These are phyloP conservation scores for Tetragnatha versicolor DNA, from an alignment of 1,140 invertebrate genomes.

Conservation along the genomic window DNA sequence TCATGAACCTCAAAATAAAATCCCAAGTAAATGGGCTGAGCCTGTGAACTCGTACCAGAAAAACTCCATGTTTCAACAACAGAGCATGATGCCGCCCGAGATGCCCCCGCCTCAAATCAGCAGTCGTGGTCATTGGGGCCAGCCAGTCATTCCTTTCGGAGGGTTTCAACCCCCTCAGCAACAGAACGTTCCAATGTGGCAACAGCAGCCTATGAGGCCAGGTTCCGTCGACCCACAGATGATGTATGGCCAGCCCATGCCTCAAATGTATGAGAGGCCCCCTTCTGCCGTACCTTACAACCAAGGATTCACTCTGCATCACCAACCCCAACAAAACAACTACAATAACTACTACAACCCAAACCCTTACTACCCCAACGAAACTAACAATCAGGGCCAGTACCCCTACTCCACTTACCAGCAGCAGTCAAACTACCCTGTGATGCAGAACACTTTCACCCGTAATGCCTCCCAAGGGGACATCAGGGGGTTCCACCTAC, in stretches of 20 bases:
- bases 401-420: conserved; percentile 15
- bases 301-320: conserved; percentile 49
- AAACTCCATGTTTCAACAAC: conserved; percentile 40
- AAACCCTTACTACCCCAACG: conserved; percentile 39
- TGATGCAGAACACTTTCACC: conserved; percentile 46
- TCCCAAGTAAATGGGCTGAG: conserved; percentile 39
- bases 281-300: conserved; percentile 36
- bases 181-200: conserved; percentile 40
- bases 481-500: conserved; percentile 31
- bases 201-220: conserved; percentile 38
- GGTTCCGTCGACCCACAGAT: conserved; percentile 48
- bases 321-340: conserved; percentile 15
- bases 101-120: conserved; percentile 35
- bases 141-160: conserved; percentile 54
- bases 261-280: conserved; percentile 38
- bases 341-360: conserved; percentile 20
- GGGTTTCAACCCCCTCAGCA: conserved; percentile 25
- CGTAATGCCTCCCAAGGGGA: conserved; percentile 13
- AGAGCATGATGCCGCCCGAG: conserved; percentile 33
- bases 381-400: conserved; percentile 53
- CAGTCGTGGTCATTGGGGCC: conserved; percentile 56
- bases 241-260: conserved; percentile 38
- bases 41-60: conserved; percentile 32
- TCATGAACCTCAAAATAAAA: conserved; percentile 62
- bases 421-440: conserved; percentile 35